Evolutionary conservation across 2,113 vertebrate genomes (phyloP).

Genomic region (Cephalopholis sonnerati): DNA sequence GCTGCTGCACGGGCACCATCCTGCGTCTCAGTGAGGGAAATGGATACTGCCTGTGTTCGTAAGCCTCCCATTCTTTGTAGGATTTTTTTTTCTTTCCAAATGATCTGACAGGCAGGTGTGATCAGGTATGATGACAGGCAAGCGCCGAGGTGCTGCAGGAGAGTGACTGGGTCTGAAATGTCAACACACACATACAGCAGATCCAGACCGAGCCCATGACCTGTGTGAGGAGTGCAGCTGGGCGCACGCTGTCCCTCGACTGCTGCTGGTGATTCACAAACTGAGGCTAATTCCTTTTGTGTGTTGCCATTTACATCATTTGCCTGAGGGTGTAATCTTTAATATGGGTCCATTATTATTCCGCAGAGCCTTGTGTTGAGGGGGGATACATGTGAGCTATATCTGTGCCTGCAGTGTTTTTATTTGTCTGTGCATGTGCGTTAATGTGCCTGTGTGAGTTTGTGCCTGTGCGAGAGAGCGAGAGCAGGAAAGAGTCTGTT

Average conservation of each 20-base stretch:
- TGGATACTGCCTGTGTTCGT: slow-evolving; percentile 37
- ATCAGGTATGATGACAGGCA: slow-evolving; percentile 40
- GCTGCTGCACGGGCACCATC: slow-evolving; percentile 53
- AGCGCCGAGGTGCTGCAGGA: neutral
- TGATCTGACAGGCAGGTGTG: slow-evolving; percentile 35
- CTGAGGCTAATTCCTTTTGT: slow-evolving; percentile 68
- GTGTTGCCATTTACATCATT: slow-evolving; percentile 65
- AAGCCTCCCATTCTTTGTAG: slow-evolving; percentile 10
- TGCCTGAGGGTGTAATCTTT: slow-evolving; percentile 68
- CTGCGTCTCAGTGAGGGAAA: slow-evolving; percentile 46
- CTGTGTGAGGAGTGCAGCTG: slow-evolving; percentile 45
- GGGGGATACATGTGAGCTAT: slow-evolving; percentile 42
- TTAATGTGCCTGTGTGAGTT: slow-evolving; percentile 45
- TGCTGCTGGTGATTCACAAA: slow-evolving; percentile 63
- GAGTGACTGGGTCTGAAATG: slow-evolving; percentile 19
- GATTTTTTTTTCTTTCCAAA: slow-evolving; percentile 38
- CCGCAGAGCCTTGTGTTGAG: slow-evolving; percentile 40
- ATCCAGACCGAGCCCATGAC: slow-evolving; percentile 45
- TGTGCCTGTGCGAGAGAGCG: slow-evolving; percentile 22
- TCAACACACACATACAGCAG: neutral
- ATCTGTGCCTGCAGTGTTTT: slow-evolving; percentile 57
- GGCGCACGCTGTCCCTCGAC: slow-evolving; percentile 21
- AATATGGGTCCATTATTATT: slow-evolving; percentile 63
- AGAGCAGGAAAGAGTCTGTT: slow-evolving; percentile 73
- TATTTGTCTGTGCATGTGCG: slow-evolving; percentile 61